A percentile compares a stretch with the other conserved stretches of the same genome.
These are phyloP conservation scores for Litoditis marina DNA, from an alignment of 2,888 invertebrate species.

Conservation along the genomic window DNA sequence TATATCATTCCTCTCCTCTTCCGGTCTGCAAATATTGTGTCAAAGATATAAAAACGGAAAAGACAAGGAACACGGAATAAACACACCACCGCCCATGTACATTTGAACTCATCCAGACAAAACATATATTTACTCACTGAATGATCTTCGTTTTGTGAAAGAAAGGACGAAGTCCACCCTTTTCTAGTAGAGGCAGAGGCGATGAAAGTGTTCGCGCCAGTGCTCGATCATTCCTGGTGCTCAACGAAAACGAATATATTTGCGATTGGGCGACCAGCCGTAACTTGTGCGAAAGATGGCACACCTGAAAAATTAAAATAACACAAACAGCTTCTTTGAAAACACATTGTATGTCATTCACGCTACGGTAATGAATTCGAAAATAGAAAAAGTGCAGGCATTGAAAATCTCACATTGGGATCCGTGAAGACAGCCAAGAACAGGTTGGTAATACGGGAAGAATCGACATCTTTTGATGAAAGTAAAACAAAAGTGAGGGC, in stretches of 20 bases:
- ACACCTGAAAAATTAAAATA: background rate
- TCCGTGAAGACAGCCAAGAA: conserved; percentile 28
- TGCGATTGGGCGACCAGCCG: conserved; percentile 3
- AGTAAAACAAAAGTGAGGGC: conserved; percentile 11
- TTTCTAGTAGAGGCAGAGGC: background rate
- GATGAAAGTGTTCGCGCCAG: background rate
- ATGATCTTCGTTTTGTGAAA: conserved; percentile 2
- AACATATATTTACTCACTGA: too few species aligned
- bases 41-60: background rate
- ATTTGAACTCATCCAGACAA: background rate
- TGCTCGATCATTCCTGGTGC: conserved; percentile 3
- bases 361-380: too few species aligned
- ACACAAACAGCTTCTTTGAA: background rate
- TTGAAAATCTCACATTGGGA: background rate
- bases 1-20: background rate
- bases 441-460: conserved; percentile 11
- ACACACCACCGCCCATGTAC: too few species aligned
- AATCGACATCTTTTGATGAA: conserved; percentile 8
- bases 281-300: background rate
- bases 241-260: conserved; percentile 6
- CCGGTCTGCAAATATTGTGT: background rate
- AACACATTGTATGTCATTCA: too few species aligned
- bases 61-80: too few species aligned
- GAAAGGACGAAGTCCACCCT: conserved; percentile 10
- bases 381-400: too few species aligned